Evolutionary conservation across 2,113 vertebrate genomes (phyloP).

Genomic region (Brienomyrus longianalis): DNA sequence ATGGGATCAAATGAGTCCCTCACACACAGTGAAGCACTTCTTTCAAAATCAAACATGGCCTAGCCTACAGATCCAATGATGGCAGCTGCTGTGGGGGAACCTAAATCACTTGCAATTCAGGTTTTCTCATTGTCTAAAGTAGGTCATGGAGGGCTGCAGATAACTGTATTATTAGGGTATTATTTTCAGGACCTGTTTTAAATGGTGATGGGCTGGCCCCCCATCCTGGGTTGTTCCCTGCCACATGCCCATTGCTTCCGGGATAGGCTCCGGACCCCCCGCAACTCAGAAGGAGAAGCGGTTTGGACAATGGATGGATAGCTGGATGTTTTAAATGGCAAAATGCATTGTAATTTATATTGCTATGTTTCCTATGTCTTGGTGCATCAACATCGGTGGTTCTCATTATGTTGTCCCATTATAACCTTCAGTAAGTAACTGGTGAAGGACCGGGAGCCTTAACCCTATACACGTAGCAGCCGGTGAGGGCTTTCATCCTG

Average conservation of each 20-base stretch:
- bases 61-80: slow-evolving; percentile 21
- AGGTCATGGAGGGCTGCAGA: slow-evolving; percentile 39
- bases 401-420: slow-evolving; percentile 15
- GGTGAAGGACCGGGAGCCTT: slow-evolving; percentile 11
- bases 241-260: too few species aligned
- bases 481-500: neutral
- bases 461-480: neutral
- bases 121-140: slow-evolving; percentile 45
- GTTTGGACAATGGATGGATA: too few species aligned
- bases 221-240: too few species aligned
- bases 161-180: neutral
- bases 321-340: neutral
- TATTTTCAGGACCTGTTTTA: neutral
- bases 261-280: too few species aligned
- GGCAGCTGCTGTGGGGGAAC: slow-evolving; percentile 18
- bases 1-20: neutral
- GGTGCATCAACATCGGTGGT: slow-evolving; percentile 9
- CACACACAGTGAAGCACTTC: neutral
- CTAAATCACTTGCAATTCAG: slow-evolving; percentile 51
- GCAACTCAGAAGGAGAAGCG: too few species aligned
- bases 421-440: neutral
- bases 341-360: neutral
- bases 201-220: too few species aligned
- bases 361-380: neutral
- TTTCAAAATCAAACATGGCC: neutral